Evolutionary conservation across 2,113 vertebrate species (phyloP).

Genomic region (Gyps fulvus): DNA sequence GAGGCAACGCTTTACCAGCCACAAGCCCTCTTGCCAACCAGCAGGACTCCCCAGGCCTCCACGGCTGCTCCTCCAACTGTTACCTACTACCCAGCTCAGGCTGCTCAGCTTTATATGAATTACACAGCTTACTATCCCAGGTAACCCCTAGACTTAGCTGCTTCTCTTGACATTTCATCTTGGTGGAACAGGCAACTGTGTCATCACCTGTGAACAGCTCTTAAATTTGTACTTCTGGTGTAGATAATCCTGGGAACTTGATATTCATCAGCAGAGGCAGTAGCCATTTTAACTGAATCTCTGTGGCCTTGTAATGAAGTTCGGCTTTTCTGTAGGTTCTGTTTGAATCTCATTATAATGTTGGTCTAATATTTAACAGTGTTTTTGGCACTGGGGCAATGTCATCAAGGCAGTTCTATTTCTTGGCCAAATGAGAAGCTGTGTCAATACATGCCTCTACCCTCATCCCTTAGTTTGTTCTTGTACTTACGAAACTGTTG

Average conservation of each 20-base stretch:
- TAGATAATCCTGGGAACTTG: neutral
- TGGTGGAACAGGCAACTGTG: neutral
- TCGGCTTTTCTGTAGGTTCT: neutral
- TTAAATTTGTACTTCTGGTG: neutral
- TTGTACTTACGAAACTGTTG: neutral
- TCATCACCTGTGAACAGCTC: neutral
- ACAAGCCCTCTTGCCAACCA: conserved; percentile 83
- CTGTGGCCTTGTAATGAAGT: neutral
- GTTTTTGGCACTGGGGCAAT: neutral
- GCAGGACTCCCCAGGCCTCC: conserved; percentile 77
- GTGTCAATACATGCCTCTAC: neutral
- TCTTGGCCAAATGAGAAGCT: neutral
- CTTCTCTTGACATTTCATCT: neutral
- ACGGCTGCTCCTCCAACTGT: conserved; percentile 78
- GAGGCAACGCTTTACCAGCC: conserved; percentile 89
- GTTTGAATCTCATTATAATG: neutral
- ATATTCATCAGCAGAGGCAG: neutral
- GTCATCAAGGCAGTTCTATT: neutral
- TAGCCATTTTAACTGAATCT: neutral
- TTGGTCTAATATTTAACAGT: neutral
- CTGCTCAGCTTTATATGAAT: conserved; percentile 93
- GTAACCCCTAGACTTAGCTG: conserved; percentile 49
- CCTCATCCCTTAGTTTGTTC: neutral
- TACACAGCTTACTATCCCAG: conserved; percentile 98
- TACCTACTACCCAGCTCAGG: conserved; percentile 90